Conservation (phyloP, 2,888 invertebrate genomes). For the Zygaena filipendulae region DNA sequence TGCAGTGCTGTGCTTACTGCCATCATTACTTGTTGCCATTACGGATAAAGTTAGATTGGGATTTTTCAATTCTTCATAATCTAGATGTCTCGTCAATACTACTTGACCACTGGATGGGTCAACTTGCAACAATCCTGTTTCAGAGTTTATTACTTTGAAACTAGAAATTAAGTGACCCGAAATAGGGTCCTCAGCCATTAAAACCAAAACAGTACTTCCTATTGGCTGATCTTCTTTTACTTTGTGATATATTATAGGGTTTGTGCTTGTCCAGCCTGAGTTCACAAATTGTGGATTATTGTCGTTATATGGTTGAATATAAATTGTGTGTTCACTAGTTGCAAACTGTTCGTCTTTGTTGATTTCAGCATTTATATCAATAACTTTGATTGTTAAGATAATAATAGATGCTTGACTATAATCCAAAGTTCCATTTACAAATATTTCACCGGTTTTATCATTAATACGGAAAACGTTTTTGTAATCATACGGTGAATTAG, state of each 20-base stretch:
- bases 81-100: conserved; percentile 76
- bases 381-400: conserved; percentile 76
- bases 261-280: conserved; percentile 76
- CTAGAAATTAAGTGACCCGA: conserved; percentile 71
- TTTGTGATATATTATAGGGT: conserved; percentile 73
- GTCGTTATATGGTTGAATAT: conserved; percentile 81
- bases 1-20: conserved; percentile 71
- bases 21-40: conserved; percentile 62
- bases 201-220: conserved; percentile 75
- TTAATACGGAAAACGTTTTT: conserved; percentile 77
- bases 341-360: conserved; percentile 73
- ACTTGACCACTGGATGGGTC: conserved; percentile 79
- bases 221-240: conserved; percentile 82
- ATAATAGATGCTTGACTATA: conserved; percentile 81
- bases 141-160: conserved; percentile 66
- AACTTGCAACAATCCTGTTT: conserved; percentile 65
- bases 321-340: conserved; percentile 77
- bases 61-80: conserved; percentile 77
- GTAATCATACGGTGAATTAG: conserved; percentile 70
- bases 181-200: conserved; percentile 78
- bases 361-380: conserved; percentile 76
- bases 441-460: conserved; percentile 74
- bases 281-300: conserved; percentile 80
- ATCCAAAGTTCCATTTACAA: conserved; percentile 74
- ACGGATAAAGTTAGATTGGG: conserved; percentile 69